Evolutionary conservation across 1,140 invertebrate genomes (phyloP), one percentile per base, ranked within the genome.

Genomic region (Oryzaephilus surinamensis): DNA sequence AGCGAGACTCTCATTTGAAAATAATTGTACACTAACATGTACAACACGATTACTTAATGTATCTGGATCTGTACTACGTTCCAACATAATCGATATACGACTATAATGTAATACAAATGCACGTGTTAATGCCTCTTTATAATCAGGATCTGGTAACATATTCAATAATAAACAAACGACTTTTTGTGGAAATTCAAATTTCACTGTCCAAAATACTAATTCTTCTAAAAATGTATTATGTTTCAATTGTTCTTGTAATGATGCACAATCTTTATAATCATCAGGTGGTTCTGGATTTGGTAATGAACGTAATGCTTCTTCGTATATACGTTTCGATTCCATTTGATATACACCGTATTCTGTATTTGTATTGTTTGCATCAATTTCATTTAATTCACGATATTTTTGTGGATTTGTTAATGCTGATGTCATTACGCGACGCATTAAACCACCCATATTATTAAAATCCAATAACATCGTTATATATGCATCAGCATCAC

Each of bases 131-230:
- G 86, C 81, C 64, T 93, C 87, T 73, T 97, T 97, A 63, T 97
- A 98, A 54, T 88, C 79, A 34, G 84, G 80, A 71, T 97, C 91
- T 2, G 93, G 92, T 38, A 97, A 66, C 79, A 97, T 89, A 61
- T 96, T 95, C 8, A 97, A 70, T n/a, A 98, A 64, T 29, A 97
- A 77, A 56, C 92, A 97, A 7, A 97, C 91, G 21, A 97, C 73
- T 55, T 94, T 95, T 64, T 97, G 89, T 2, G 93, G 93, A 68
- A 97, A 98, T 65, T 97, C 92, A 65, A 87, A 95, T 58, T 89
- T 89, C 15, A 97, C 89, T 12, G 89, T 95, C 93, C 94, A 97
- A 67, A 97, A 97, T 46, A 97, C 85, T 35, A 97, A 74, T 68
- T 97, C 93, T 62, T 97, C 92, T 12, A 97, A 70, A 48, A 97